These are phyloP conservation scores for Pantherophis guttatus DNA, from an alignment of 2,113 vertebrate genomes.

Conservation along the genomic window DNA sequence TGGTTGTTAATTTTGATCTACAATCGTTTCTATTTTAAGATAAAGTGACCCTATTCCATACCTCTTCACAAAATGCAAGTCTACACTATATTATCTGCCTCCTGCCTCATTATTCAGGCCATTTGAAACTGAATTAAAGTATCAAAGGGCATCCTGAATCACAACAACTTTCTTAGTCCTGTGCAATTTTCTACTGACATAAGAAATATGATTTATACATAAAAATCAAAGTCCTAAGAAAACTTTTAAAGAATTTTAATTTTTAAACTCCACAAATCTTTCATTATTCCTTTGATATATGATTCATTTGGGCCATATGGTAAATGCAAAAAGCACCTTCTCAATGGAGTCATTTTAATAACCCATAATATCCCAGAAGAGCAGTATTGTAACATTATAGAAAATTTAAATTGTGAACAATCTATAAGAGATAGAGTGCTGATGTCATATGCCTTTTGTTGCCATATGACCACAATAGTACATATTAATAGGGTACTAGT, in stretches of 20 bases:
- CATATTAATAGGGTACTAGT: not conserved
- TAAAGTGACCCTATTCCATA: not conserved
- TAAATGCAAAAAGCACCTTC: not conserved
- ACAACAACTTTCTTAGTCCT: not conserved
- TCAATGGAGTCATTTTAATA: not conserved
- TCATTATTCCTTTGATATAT: not conserved
- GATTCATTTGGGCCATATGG: not conserved
- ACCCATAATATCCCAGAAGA: not conserved
- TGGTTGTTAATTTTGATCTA: not conserved
- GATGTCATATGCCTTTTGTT: not conserved
- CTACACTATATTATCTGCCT: not conserved
- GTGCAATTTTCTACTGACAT: not conserved
- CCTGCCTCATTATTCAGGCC: not conserved
- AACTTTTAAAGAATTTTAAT: not conserved
- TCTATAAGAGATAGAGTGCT: not conserved
- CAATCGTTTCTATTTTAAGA: not conserved
- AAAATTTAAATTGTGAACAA: not conserved
- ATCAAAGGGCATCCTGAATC: not conserved
- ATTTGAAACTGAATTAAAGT: not conserved
- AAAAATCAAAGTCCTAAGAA: not conserved
- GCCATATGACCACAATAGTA: not conserved
- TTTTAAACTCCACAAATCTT: not conserved
- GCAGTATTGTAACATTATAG: not conserved
- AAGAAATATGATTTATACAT: not conserved
- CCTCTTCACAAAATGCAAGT: not conserved